A percentile compares a stretch with the other conserved stretches of the same genome.
phyloP scores from a whole-genome alignment of 2,888 invertebrate genomes.

The Lasioglossum zephyrum region DNA sequence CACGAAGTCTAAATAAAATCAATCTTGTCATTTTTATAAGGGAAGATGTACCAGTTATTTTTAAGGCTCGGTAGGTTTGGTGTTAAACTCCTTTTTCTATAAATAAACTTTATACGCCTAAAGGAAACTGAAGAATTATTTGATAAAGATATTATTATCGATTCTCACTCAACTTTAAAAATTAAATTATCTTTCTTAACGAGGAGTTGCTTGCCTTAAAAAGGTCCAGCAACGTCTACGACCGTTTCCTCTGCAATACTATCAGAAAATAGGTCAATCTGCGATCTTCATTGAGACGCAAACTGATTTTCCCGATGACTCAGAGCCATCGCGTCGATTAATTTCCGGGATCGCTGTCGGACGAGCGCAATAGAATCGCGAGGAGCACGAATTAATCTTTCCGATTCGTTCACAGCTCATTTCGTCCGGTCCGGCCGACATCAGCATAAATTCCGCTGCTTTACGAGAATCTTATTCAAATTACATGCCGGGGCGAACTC shows the following conservation, averaged over 20 bases:
- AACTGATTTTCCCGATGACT: slow-evolving; percentile 12
- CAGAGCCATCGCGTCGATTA: slow-evolving; percentile 41
- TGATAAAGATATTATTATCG: neutral
- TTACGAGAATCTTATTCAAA: slow-evolving; percentile 75
- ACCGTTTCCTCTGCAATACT: neutral
- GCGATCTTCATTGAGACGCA: neutral
- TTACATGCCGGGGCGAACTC: slow-evolving; percentile 48
- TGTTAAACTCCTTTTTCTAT: too few species aligned
- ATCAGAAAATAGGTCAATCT: neutral
- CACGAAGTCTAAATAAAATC: too few species aligned
- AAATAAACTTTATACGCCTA: neutral
- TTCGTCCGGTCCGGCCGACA: slow-evolving; percentile 64
- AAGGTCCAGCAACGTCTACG: neutral
- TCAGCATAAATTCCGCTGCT: slow-evolving; percentile 74
- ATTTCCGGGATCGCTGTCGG: slow-evolving; percentile 21
- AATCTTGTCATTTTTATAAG: too few species aligned
- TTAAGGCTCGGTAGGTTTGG: too few species aligned
- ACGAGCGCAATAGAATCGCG: neutral
- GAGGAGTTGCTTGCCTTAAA: neutral
- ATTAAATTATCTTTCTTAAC: neutral
- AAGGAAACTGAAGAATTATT: neutral
- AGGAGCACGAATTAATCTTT: slow-evolving; percentile 53
- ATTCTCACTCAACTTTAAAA: neutral
- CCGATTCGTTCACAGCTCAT: slow-evolving; percentile 73
- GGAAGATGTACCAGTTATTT: too few species aligned